Conservation (phyloP, 2,888 invertebrate species). For the Drosophila mettleri region DNA sequence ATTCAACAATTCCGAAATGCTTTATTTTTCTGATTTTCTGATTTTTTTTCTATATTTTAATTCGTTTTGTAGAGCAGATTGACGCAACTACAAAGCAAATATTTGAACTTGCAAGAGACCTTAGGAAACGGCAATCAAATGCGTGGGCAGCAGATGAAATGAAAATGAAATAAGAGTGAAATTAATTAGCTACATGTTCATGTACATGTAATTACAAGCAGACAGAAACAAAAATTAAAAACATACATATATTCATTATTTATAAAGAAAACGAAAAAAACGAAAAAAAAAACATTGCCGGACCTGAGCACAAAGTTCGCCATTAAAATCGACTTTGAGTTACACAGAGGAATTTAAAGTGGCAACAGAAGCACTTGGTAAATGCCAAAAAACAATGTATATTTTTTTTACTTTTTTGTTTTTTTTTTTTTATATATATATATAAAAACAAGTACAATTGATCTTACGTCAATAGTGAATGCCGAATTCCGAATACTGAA, state of each 20-base stretch:
- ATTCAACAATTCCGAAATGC: slow-evolving; percentile 49
- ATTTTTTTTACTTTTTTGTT: slow-evolving; percentile 17
- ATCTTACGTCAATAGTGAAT: slow-evolving; percentile 63
- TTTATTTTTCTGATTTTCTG: slow-evolving; percentile 13
- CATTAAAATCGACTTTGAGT: slow-evolving; percentile 52
- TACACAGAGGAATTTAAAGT: slow-evolving; percentile 61
- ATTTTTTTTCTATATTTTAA: slow-evolving; percentile 7
- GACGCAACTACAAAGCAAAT: slow-evolving; percentile 71
- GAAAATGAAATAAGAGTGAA: slow-evolving; percentile 54
- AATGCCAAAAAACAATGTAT: slow-evolving; percentile 34
- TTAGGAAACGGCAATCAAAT: slow-evolving; percentile 60
- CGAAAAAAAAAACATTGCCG: slow-evolving; percentile 6
- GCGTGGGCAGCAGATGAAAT: slow-evolving; percentile 34
- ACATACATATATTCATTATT: slow-evolving; percentile 56
- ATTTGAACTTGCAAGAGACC: slow-evolving; percentile 74
- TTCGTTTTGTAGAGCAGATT: slow-evolving; percentile 28
- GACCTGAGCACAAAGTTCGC: slow-evolving; percentile 32
- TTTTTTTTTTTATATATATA: no score
- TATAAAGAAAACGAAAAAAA: slow-evolving; percentile 16
- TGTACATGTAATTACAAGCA: slow-evolving; percentile 73
- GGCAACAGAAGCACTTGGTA: slow-evolving; percentile 52
- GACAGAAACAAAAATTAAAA: slow-evolving; percentile 58
- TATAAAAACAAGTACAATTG: slow-evolving; percentile 54
- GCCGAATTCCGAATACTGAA: slow-evolving; percentile 34
- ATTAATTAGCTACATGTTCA: slow-evolving; percentile 70